Base-by-base conservation (phyloP, 2,113 vertebrate genomes). In the Chionomys nivalis region DNA sequence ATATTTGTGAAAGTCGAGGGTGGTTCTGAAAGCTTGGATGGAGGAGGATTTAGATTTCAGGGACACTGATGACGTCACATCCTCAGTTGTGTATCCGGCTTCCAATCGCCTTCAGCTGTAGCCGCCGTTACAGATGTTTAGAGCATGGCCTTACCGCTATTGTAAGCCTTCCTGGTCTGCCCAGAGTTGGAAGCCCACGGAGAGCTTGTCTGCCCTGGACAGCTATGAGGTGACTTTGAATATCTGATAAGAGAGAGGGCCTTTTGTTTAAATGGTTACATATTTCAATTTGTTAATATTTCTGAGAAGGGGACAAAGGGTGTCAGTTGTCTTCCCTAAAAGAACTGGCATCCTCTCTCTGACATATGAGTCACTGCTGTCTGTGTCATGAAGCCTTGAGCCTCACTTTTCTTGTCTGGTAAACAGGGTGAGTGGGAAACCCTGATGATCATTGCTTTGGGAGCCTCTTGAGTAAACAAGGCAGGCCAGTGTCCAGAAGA, bases 1-100 rank as follows among this genome's bases (percentile, higher is more conserved):
- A 95, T 89, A 90, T 93, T 61, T 92, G 76, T 63, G 36, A 55
- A 33, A n/a, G 44, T 24, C 19, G 6, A 52, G 44, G 63, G 19
- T 33, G 2, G 1, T 42, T 89, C 81, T 42, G 44, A 68, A 68
- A 21, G 31, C 49, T 81, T 92, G 93, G 94, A 47, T 7, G 10
- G 28, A 52, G 72, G 11, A 89, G 68, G 73, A n/a, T 92, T 93
- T 96, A 85, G 83, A 92, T 16, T 4, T 4, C 68, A n/a, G 79
- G 75, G 76, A 96, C 63, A 36, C 90, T 55, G 26, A 92, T 73
- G 75, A 49, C 21, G 3, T 66, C 42, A 66, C 75, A 2, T 28
- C 89, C 72, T 4, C 68, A 73, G 8, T 11, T 78, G 75, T 49
- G 42, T 26, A 90, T 66, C 75, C 23, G 23, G 61, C 33, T 19